phyloP scores from a whole-genome alignment of 2,888 invertebrate species.

The Liposcelis brunnea region DNA sequence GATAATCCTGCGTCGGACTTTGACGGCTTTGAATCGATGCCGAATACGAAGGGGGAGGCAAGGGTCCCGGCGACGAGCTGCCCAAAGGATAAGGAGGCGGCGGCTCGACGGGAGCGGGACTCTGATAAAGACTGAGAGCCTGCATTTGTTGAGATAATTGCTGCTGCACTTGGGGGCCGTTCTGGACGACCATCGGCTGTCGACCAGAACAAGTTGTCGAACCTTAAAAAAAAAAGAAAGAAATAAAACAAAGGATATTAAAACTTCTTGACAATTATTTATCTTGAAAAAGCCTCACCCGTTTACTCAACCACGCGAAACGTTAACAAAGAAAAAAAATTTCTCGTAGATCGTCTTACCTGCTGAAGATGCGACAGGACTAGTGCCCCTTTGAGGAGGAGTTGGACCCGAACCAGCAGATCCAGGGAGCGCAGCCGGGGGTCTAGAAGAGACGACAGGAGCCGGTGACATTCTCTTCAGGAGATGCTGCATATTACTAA shows the following conservation, averaged over 20 bases:
- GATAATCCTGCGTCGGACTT: slow-evolving; percentile 38
- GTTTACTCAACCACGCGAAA: too few relatives aligned
- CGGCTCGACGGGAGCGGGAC: slow-evolving; percentile 37
- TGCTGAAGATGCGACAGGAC: slow-evolving; percentile 41
- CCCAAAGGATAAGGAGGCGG: slow-evolving; percentile 50
- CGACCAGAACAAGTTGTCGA: slow-evolving; percentile 27
- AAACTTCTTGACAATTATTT: background rate
- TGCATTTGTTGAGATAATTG: slow-evolving; percentile 79
- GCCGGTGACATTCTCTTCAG: slow-evolving; percentile 62
- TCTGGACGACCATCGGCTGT: slow-evolving; percentile 67
- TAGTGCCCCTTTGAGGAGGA: slow-evolving; percentile 49
- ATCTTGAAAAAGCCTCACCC: slow-evolving; percentile 16
- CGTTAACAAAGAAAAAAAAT: too few relatives aligned
- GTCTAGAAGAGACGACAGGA: slow-evolving; percentile 30
- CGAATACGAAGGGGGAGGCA: slow-evolving; percentile 63
- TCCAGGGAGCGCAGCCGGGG: slow-evolving; percentile 20
- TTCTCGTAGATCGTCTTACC: background rate
- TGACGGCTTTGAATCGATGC: slow-evolving; percentile 44
- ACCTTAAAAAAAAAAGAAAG: background rate
- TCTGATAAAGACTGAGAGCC: slow-evolving; percentile 58
- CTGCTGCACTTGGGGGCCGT: slow-evolving; percentile 65
- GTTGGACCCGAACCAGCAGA: slow-evolving; percentile 29
- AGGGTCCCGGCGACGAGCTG: slow-evolving; percentile 33
- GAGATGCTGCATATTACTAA: slow-evolving; percentile 48
- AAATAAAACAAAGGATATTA: slow-evolving; percentile 21